These are phyloP conservation scores for Hemicrepidius hirtus DNA, from an alignment of 2,888 invertebrate species.

Conservation along the genomic window DNA sequence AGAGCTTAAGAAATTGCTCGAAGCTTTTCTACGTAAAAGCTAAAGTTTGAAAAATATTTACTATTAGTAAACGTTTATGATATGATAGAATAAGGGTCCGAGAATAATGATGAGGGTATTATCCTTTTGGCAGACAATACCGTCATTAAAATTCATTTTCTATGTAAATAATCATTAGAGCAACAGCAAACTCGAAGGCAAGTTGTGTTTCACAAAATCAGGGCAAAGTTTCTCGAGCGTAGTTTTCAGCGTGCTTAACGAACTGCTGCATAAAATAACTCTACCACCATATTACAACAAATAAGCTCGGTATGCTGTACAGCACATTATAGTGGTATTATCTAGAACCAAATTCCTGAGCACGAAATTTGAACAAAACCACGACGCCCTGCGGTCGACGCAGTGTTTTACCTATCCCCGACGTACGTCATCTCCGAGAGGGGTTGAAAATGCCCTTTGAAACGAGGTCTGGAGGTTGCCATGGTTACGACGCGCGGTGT, in stretches of 20 bases:
- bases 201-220: conserved; percentile 36
- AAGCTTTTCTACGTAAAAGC: not conserved
- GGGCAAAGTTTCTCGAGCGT: conserved; percentile 37
- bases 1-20: not conserved
- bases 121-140: conserved; percentile 41
- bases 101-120: conserved; percentile 39
- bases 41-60: conserved; percentile 9
- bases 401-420: conserved; percentile 48
- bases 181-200: conserved; percentile 24
- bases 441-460: conserved; percentile 46
- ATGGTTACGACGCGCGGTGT: conserved; percentile 64
- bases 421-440: conserved; percentile 47
- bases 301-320: conserved; percentile 46
- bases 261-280: conserved; percentile 45
- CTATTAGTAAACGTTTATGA: not conserved
- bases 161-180: conserved; percentile 42
- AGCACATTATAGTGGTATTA: conserved; percentile 50
- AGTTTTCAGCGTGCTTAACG: conserved; percentile 42
- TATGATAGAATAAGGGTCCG: conserved; percentile 14
- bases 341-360: conserved; percentile 51
- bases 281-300: conserved; percentile 38
- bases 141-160: conserved; percentile 41
- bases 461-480: conserved; percentile 57
- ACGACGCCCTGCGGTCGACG: conserved; percentile 46
- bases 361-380: conserved; percentile 52